phyloP scores from a whole-genome alignment of 2,888 invertebrate species.

The Tiphia femorata region DNA sequence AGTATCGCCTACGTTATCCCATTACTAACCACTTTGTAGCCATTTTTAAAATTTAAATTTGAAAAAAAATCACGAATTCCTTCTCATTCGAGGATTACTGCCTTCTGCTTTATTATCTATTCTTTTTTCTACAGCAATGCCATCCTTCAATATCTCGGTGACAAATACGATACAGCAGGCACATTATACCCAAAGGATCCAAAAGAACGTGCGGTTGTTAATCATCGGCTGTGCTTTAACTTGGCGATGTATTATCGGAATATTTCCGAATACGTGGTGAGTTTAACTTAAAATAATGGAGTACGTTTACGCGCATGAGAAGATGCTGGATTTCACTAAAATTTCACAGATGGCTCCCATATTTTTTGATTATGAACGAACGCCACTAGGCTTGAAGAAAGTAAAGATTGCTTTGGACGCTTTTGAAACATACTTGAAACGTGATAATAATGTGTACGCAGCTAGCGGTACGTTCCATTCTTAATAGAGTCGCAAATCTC shows the following conservation, averaged over 20 bases:
- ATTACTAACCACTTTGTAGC: no score
- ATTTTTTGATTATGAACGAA: conserved; percentile 81
- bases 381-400: conserved; percentile 77
- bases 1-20: no score
- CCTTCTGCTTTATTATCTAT: background rate
- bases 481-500: background rate
- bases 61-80: background rate
- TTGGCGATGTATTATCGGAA: conserved; percentile 81
- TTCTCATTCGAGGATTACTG: background rate
- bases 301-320: background rate
- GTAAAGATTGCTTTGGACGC: conserved; percentile 76
- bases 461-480: conserved; percentile 71
- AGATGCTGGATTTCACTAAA: background rate
- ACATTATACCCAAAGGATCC: conserved; percentile 80
- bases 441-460: conserved; percentile 75
- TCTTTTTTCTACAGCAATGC: conserved; percentile 71
- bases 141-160: conserved; percentile 80
- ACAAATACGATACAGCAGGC: conserved; percentile 77
- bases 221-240: conserved; percentile 85
- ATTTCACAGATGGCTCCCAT: conserved; percentile 79
- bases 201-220: conserved; percentile 79
- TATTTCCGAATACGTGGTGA: conserved; percentile 77
- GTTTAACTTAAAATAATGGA: conserved; percentile 47
- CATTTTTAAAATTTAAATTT: background rate
- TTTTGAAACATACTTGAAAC: conserved; percentile 78